Percentiles rank a stretch among this genome's conserved stretches.
Conservation (phyloP, 2,888 invertebrate genomes). For the Neria commutata region DNA sequence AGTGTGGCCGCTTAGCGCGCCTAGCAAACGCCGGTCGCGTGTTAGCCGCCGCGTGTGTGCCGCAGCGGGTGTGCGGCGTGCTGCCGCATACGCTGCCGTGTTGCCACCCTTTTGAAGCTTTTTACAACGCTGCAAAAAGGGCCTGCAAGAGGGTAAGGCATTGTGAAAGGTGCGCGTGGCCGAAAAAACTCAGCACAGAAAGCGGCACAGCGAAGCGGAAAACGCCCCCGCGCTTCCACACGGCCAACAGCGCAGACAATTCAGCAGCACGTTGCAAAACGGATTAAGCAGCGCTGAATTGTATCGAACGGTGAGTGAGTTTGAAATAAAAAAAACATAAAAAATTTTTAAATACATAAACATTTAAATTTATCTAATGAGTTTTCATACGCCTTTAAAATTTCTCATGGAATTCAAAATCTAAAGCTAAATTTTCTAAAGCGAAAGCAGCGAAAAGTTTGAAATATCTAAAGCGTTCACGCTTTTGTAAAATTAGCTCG, state of each 20-base stretch:
- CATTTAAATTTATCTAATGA: neutral
- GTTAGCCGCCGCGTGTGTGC: neutral
- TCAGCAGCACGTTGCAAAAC: neutral
- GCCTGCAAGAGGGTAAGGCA: too few species aligned
- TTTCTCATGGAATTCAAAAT: neutral
- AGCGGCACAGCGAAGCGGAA: neutral
- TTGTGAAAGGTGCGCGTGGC: too few species aligned
- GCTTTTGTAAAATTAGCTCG: neutral
- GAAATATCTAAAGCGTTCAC: too few species aligned
- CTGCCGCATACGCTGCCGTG: too few species aligned
- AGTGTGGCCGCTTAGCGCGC: constrained; percentile 47
- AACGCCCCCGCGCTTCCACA: neutral
- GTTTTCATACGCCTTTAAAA: neutral
- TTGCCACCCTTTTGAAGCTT: too few species aligned
- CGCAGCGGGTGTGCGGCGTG: too few species aligned
- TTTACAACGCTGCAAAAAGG: too few species aligned
- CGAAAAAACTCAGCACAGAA: neutral
- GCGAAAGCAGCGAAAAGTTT: too few species aligned
- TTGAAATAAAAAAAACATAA: neutral
- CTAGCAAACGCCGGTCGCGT: constrained; percentile 47
- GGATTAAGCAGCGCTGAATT: constrained; percentile 48
- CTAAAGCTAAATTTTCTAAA: too few species aligned
- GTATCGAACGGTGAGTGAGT: constrained; percentile 40
- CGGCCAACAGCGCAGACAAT: neutral
- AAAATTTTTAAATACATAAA: neutral